Evolutionary conservation across 1,140 invertebrate genomes (phyloP), one percentile per base, ranked within the genome.

Genomic region (Camponotus floridanus): DNA sequence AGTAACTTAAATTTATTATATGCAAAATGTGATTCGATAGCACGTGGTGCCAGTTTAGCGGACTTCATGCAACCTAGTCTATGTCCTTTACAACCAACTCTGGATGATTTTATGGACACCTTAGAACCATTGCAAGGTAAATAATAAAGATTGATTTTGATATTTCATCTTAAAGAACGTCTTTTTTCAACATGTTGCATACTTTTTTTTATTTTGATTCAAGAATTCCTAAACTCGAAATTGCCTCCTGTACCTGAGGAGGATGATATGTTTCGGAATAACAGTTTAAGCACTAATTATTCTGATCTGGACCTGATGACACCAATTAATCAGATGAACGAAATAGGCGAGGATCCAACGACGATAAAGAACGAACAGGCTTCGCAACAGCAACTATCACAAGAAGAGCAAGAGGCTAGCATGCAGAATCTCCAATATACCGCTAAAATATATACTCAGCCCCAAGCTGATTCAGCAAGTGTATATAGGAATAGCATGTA

Each of bases 51-150:
- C 59, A 97, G 96, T 85, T 95, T 98, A 92, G 98, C 99, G 18
- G 99, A 99, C 95, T 98, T 99, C 92, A 99, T 99, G 94, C 99
- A 99, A 95, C 99, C 99, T 71, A 99, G 98, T 93, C 96, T 99
- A 88, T 97, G 99, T 71, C 98, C 99, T 78, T 95, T 99, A 57
- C 99, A 99, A 94, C 99, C 99, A 85, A 99, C 98, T 96, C 96
- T 99, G 89, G 99, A 99, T 94, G 99, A 99, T 95, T 98, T 98
- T 94, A 98, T 98, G 97, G 98, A 98, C 91, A 98, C 98, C 91
- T 96, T 98, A 92, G 97, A 98, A 92, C 97, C 97, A 6, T 95
- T 98, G 81, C 97, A 98, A 96, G 97, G 97, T 98, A 95, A 6
- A 31, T 0, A 8, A 33, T 84, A 57, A 33, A 7, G 0, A 36